phyloP scores from a whole-genome alignment of 2,113 vertebrate species.

The Circaetus cinerascens region DNA sequence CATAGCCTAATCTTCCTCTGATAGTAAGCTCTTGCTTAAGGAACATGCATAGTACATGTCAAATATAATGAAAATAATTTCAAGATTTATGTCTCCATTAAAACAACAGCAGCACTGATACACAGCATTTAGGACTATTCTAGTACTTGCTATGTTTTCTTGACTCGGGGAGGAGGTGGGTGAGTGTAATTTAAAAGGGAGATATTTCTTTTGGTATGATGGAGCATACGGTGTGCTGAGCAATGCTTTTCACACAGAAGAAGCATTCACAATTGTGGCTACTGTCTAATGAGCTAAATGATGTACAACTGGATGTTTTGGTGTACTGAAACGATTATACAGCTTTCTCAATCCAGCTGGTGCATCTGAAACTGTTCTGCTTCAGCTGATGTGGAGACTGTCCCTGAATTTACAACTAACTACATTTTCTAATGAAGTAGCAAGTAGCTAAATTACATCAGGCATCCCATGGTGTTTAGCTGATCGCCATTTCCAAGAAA shows the following conservation, averaged over 20 bases:
- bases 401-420: not conserved
- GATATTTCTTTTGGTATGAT: not conserved
- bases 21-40: not conserved
- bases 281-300: not conserved
- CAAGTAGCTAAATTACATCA: not conserved
- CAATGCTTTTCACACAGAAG: not conserved
- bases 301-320: not conserved
- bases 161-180: rapidly evolving
- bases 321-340: not conserved
- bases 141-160: not conserved
- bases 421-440: not conserved
- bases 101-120: not conserved
- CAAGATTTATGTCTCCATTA: not conserved
- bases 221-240: not conserved
- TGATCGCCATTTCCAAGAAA: not conserved
- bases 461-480: not conserved
- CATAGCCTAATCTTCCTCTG: not conserved
- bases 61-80: not conserved
- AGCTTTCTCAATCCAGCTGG: not conserved
- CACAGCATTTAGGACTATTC: not conserved
- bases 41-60: not conserved
- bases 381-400: not conserved
- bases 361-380: not conserved
- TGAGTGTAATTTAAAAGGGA: not conserved
- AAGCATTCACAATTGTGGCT: not conserved